Evolutionary conservation across 2,797 vertebrate species (phyloP), one percentile per base, ranked within the genome.

Genomic region (Furcifer pardalis): DNA sequence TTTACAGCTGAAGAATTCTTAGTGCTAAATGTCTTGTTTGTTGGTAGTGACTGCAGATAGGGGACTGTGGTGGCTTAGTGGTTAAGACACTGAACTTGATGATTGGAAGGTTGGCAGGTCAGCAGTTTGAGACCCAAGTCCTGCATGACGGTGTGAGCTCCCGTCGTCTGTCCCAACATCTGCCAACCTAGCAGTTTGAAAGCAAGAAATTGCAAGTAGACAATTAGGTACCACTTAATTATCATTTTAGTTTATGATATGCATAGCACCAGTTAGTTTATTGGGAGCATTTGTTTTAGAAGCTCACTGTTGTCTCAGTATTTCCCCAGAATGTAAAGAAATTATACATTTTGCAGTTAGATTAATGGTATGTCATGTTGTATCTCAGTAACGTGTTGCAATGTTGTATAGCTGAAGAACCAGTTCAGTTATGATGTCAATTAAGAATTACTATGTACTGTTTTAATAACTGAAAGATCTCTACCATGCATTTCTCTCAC

Each of bases 401-500:
- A 1, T 35, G 9, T 85, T 42, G 87, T 84, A 49, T 59, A 52
- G 74, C 73, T 19, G 90, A 84, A 68, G 76, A 52, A 1, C 13
- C 19, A 66, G 0, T 32, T 1, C n/a, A 44, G 2, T 25, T 82
- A 81, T 23, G 65, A 35, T 35, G 25, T 59, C 84, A 59, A 4
- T 84, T 12, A 78, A 78, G n/a, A 82, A 85, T 49, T 68, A 63
- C 69, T 82, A 59, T 40, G 40, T 56, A 59, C 37, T 59, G 60
- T 44, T 83, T 83, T 85, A 1, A 17, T 49, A 0, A 1, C 23
- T 30, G 68, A 83, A 88, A 81, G 49, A 23, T 66, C 15, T 89
- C 84, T 83, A 63, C 62, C 86, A 30, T 79, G 76, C 77, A 79
- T 46, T 66, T 89, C 89, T 91, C 46, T 85, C 80, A 85, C 68